Base-by-base conservation (phyloP, 2,113 vertebrate genomes). In the Chroicocephalus ridibundus region DNA sequence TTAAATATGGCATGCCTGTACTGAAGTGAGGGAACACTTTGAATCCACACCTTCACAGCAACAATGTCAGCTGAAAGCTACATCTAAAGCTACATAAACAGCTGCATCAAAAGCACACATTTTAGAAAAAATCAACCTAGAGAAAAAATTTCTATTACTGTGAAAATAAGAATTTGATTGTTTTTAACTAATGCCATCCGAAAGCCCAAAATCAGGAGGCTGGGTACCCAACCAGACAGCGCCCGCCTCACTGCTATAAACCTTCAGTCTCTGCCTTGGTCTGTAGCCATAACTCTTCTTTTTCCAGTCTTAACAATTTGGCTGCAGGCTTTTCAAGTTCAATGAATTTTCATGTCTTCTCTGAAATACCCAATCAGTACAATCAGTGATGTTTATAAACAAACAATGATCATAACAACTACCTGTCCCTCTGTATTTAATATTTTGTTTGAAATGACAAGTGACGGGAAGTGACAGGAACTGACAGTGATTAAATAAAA, bases 1-100 rank as follows among this genome's bases (percentile, higher is more conserved):
- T 20, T 24, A 57, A 77, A 36, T 74, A 29, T 1, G 9, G 15
- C 34, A 74, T 1, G 0, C 12, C 16, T 1, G 3, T 25, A 32
- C 12, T 70, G 17, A 77, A 71, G 24, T 20, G 55, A 77, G 18
- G 46, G 10, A 82, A 74, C 22, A 47, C 12, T 6, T 38, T 32
- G 34, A 89, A 74, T 70, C 17, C 5, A 22, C 38, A 72, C 2
- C 17, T 49, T 40, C 68, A 83, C 11, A 55, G 17, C 26, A 83
- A 44, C 22, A 58, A 19, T 0, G 4, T n/a, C n/a, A 58, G 29
- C 49, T 88, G 42, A 88, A 91, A 84, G 9, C 34, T 47, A 25
- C 66, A 72, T 54, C 34, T 58, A 52, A 21, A 22, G 40, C 9
- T 19, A 55, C 20, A 44, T 8, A 36, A 86, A 75, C 46, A 89